Evolutionary conservation across 2,113 vertebrate species (phyloP).

Genomic region (Cebus imitator): DNA sequence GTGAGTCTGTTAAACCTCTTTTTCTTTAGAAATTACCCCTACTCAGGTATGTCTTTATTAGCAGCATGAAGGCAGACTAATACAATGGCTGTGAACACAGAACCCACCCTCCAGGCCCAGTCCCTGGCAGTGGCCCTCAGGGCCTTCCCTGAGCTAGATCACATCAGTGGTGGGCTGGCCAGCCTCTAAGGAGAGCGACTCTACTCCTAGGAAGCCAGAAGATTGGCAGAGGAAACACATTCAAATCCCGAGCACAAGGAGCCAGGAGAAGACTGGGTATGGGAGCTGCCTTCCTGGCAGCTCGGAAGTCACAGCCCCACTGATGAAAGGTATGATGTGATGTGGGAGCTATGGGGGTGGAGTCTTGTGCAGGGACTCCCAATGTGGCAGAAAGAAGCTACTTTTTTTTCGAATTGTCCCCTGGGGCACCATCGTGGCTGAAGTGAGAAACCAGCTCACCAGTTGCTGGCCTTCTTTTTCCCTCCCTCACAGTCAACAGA

Average conservation of each 20-base stretch:
- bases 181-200: too few relatives aligned
- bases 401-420: neutral
- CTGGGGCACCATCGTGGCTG: accelerated
- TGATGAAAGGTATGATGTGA: accelerated
- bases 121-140: neutral
- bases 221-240: neutral
- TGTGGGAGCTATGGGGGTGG: neutral
- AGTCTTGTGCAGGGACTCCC: neutral
- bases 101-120: neutral
- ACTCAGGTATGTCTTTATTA: too few relatives aligned
- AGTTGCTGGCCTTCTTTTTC: neutral
- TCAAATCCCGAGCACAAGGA: neutral
- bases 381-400: neutral
- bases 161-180: neutral
- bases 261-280: too few relatives aligned
- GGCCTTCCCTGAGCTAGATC: neutral
- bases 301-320: neutral
- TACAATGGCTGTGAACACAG: too few relatives aligned
- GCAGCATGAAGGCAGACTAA: too few relatives aligned
- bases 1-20: too few relatives aligned
- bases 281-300: accelerated
- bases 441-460: neutral
- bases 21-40: too few relatives aligned
- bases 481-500: neutral
- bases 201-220: neutral